Evolutionary conservation across 2,113 vertebrate species (phyloP), one percentile per base, ranked within the genome.

Genomic region (Labrus mixtus): DNA sequence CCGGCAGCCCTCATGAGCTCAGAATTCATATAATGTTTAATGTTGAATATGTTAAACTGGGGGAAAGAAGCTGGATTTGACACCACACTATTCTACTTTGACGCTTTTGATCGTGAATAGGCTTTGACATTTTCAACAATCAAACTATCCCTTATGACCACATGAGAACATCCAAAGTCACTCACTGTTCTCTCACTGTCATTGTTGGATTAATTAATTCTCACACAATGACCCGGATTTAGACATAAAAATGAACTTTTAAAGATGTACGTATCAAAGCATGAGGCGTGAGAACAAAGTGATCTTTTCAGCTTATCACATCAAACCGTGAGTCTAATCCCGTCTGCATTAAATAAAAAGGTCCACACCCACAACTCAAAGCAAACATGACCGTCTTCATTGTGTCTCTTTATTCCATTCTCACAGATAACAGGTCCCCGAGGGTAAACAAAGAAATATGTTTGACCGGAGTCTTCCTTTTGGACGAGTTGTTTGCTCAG

Each of bases 301-400:
- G 15, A 58, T 41, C 36, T 45, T 65, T 55, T 71, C 12, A 72
- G 22, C 39, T 55, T 57, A 29, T 37, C 20, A 7, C 7, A n/a
- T 2, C 46, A 33, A 55, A 61, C 55, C 36, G 22, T 56, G 19
- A 39, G 68, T 36, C 36, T 45, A 61, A 45, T 19, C 36, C 0
- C 10, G 20, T 59, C n/a, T 74, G 13, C 56, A 50, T 62, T 37
- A 10, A 25, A 25, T 33, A 65, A 57, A 56, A 51, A 59, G 36
- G 78, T 20, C 79, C 75, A 85, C 85, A 53, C 73, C 85, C 67
- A 51, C 25, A 65, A 39, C n/a, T 77, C 65, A 86, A 58, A 85
- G 67, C 77, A 79, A 84, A 84, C 79, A 89, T 3, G 9, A 9
- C 50, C 20, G n/a, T 62, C 66, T 10, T 79, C 45, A 39, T 65